Evolutionary conservation across 1,140 invertebrate species (phyloP), one percentile per base, ranked within the genome.

Genomic region (Dreissena rostriformis): DNA sequence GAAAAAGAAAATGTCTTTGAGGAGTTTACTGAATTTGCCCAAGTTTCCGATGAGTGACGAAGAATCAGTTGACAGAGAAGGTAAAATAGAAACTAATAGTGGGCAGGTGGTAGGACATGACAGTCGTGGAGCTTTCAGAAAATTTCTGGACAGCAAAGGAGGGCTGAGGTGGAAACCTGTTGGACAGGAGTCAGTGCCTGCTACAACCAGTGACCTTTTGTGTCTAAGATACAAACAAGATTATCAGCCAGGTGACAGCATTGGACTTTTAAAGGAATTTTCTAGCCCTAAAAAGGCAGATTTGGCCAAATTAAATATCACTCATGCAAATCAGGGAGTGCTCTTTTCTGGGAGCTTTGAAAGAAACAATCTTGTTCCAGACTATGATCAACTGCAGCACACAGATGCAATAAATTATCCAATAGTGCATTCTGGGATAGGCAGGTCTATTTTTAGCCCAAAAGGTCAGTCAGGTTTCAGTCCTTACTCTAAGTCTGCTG

Each of bases 21-120:
- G 79, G 52, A 71, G 57, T 1, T 24, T 82, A 8, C 73, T 82
- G 29, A 82, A 82, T 66, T 73, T 82, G 53, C 79, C 79, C 5
- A 73, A 73, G 63, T 72, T 82, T 72, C 70, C 79, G 1, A 11
- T 82, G 19, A 82, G 79, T 73, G 79, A 82, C 51, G 70, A 82
- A 63, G 79, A 82, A 24, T 57, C 49, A n/a, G 14, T 70, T 19
- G 79, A 82, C 73, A 28, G 53, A 26, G 26, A 57, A 19, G 53
- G 53, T 19, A 57, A 19, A n/a, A 14, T 57, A 12, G 19, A 57
- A 57, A 57, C 53, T 12, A 57, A 19, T 14, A 19, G 12, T 19
- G 53, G 19, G 53, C 53, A 57, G 53, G 53, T 19, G 12, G 53
- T 14, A 57, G 53, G 53, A 57, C 12, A 12, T 57, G 53, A 57